A percentile compares a stretch with the other conserved stretches of the same genome.
phyloP scores from a whole-genome alignment of 2,797 vertebrate species.

The Ataeniobius toweri region DNA sequence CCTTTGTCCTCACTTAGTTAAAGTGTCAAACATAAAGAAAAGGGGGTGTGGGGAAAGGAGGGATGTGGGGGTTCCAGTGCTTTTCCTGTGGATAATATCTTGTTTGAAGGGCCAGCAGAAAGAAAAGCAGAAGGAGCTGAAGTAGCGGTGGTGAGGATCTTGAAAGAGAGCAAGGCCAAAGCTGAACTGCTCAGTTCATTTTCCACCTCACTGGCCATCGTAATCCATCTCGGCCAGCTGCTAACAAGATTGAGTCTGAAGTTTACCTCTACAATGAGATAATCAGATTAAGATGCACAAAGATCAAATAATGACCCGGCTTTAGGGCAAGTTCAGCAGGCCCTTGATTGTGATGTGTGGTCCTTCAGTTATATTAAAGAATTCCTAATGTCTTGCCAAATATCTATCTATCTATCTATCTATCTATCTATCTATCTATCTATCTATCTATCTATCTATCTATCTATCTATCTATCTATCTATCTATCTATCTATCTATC shows the following conservation, averaged over 20 bases:
- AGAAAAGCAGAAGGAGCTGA: slow-evolving; percentile 86
- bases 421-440: too few species aligned
- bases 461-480: background rate
- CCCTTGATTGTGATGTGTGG: slow-evolving; percentile 99
- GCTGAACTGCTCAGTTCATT: slow-evolving; percentile 99
- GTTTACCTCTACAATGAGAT: slow-evolving; percentile 99
- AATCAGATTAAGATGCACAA: slow-evolving; percentile 99
- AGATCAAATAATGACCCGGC: slow-evolving; percentile 99
- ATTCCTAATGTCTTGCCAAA: slow-evolving; percentile 82
- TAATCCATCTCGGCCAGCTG: slow-evolving; percentile 99
- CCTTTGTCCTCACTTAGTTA: slow-evolving; percentile 78
- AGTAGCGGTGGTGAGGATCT: slow-evolving; percentile 89
- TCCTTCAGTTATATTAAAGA: slow-evolving; percentile 98
- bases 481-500: background rate
- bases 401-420: too few species aligned
- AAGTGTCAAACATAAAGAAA: slow-evolving; percentile 75
- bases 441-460: background rate
- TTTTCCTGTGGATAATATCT: slow-evolving; percentile 88
- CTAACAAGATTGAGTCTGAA: slow-evolving; percentile 99
- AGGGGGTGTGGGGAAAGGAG: slow-evolving; percentile 67
- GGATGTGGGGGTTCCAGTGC: slow-evolving; percentile 64
- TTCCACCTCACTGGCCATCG: slow-evolving; percentile 98
- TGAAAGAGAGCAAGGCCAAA: slow-evolving; percentile 98
- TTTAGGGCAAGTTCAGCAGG: slow-evolving; percentile 98
- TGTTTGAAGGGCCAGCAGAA: slow-evolving; percentile 86